These are phyloP conservation scores for Sarcophaga peregrina DNA, from an alignment of 1,140 invertebrate species.

Conservation along the genomic window DNA sequence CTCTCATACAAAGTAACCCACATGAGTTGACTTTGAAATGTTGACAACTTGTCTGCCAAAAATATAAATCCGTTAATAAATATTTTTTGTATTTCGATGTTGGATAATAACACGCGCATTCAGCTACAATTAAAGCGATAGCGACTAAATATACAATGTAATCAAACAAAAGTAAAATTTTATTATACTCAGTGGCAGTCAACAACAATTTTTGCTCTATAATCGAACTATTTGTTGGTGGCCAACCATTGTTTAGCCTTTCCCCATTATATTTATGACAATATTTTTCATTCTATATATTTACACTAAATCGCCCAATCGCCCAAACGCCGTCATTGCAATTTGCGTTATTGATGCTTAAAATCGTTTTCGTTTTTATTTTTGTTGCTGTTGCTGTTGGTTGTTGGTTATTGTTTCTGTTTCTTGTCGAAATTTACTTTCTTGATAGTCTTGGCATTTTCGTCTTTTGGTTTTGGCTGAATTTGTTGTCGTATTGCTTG, in stretches of 20 bases:
- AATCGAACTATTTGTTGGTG: too few species aligned
- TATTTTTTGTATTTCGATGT: conserved; percentile 2
- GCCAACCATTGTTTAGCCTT: too few species aligned
- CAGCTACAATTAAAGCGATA: not conserved
- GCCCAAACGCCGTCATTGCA: not conserved
- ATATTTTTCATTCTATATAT: too few species aligned
- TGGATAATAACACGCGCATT: not conserved
- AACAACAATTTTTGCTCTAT: too few species aligned
- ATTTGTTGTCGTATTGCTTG: conserved; percentile 8
- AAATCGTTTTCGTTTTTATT: not conserved
- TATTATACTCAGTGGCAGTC: too few species aligned
- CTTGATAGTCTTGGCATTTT: conserved; percentile 13
- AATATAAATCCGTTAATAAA: conserved; percentile 39
- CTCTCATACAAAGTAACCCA: conserved; percentile 30
- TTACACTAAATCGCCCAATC: not conserved
- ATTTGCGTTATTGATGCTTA: not conserved
- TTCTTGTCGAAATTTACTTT: conserved; percentile 19
- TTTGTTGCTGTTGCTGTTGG: not conserved
- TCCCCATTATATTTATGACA: too few species aligned
- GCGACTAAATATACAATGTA: not conserved
- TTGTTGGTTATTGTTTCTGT: not conserved
- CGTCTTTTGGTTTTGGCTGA: conserved; percentile 3
- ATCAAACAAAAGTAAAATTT: too few species aligned
- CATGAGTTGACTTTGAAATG: conserved; percentile 35
- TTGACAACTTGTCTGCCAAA: conserved; percentile 41